Conservation (phyloP, 2,888 invertebrate genomes). For the Oligia strigilis region DNA sequence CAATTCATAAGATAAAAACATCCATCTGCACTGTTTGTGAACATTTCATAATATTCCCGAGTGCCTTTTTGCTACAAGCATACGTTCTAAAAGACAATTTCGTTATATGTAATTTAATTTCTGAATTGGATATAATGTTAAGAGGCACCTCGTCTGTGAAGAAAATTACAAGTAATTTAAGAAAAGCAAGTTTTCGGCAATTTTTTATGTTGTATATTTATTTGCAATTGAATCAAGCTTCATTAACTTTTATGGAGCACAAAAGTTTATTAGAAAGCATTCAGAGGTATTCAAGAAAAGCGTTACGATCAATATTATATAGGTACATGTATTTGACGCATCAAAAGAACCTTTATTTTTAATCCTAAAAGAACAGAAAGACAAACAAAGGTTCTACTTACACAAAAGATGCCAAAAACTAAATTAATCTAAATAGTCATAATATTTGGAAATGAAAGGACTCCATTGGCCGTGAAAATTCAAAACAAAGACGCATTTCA, state of each 20-base stretch:
- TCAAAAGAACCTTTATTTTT: not conserved
- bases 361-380: not conserved
- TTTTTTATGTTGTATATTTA: not conserved
- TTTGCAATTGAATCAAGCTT: conserved; percentile 6
- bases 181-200: not conserved
- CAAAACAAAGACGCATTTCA: conserved; percentile 61
- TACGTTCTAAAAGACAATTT: conserved; percentile 27
- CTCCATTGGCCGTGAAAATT: conserved; percentile 73
- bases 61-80: conserved; percentile 28
- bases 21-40: conserved; percentile 55
- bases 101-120: conserved; percentile 29
- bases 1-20: conserved; percentile 74
- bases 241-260: not conserved
- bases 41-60: conserved; percentile 56
- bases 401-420: not conserved
- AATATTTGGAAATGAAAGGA: conserved; percentile 36
- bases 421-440: not conserved
- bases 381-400: not conserved
- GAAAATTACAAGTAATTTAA: conserved; percentile 2
- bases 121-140: conserved; percentile 8
- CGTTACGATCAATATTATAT: not conserved
- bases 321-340: not conserved
- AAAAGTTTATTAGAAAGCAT: not conserved
- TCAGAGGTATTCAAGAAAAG: not conserved
- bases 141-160: not conserved